phyloP scores from a whole-genome alignment of 2,888 invertebrate genomes.

The Lochmaea crataegi region DNA sequence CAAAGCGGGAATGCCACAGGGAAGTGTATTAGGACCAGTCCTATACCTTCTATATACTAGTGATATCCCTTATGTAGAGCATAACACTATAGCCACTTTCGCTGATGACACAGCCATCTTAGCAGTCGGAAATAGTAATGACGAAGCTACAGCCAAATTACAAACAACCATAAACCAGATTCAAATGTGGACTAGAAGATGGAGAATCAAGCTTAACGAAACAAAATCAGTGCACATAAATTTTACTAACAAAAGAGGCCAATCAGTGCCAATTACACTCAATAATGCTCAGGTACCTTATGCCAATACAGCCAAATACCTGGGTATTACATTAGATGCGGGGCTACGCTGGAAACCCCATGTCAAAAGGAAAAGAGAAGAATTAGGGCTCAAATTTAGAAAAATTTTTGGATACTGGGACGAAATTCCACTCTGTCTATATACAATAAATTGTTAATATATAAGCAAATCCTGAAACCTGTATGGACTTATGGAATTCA shows the following conservation, averaged over 20 bases:
- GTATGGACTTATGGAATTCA: slow-evolving; percentile 25
- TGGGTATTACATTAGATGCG: slow-evolving; percentile 36
- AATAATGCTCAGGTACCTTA: slow-evolving; percentile 34
- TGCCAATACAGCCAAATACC: slow-evolving; percentile 38
- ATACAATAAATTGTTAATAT: slow-evolving; percentile 21
- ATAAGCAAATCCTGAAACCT: slow-evolving; percentile 16
- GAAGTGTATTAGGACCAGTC: too few species aligned
- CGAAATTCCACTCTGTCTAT: not conserved
- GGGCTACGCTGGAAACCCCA: slow-evolving; percentile 35
- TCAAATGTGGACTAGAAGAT: not conserved
- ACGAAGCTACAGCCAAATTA: too few species aligned
- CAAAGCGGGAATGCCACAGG: too few species aligned
- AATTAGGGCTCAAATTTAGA: slow-evolving; percentile 1
- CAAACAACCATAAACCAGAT: not conserved
- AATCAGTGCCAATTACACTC: not conserved
- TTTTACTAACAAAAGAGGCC: not conserved
- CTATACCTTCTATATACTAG: too few species aligned
- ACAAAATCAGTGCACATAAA: not conserved
- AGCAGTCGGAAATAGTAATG: too few species aligned
- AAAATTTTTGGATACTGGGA: slow-evolving; percentile 2
- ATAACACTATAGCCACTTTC: too few species aligned
- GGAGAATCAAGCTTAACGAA: slow-evolving; percentile 5
- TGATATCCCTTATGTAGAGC: too few species aligned
- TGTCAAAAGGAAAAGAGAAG: slow-evolving; percentile 39
- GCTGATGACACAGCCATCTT: too few species aligned